These are phyloP conservation scores for Ctenopoma multispine DNA, from an alignment of 2,797 vertebrate species.

Conservation along the genomic window DNA sequence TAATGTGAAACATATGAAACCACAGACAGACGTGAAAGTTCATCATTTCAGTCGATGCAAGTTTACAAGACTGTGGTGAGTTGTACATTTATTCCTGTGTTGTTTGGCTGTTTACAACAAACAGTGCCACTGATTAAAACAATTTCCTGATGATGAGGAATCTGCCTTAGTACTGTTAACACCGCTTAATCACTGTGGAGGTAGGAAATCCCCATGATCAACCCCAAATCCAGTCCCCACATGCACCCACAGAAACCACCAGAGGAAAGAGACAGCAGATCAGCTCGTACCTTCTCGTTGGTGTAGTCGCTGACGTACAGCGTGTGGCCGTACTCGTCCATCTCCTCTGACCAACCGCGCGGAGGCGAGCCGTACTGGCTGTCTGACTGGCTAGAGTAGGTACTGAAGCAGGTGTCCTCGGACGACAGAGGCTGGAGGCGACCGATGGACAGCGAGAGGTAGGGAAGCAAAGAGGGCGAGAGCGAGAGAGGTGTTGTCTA, in stretches of 20 bases:
- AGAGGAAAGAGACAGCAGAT: slow-evolving; percentile 18
- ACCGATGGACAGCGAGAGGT: slow-evolving; percentile 75
- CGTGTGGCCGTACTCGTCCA: slow-evolving; percentile 95
- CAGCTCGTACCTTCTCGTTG: slow-evolving; percentile 92
- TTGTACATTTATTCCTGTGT: neutral
- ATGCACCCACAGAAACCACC: slow-evolving; percentile 21
- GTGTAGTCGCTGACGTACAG: slow-evolving; percentile 96
- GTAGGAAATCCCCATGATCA: slow-evolving; percentile 12
- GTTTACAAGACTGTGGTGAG: neutral
- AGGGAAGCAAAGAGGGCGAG: slow-evolving; percentile 70
- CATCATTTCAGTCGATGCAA: neutral
- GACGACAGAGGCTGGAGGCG: slow-evolving; percentile 90
- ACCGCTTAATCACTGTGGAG: neutral
- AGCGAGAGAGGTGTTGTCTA: slow-evolving; percentile 79
- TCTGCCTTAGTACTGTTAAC: neutral
- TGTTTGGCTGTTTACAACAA: too few relatives aligned
- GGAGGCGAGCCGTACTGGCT: slow-evolving; percentile 95
- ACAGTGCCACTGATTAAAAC: neutral
- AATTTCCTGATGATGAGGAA: neutral
- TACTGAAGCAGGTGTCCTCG: slow-evolving; percentile 94
- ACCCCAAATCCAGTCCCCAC: slow-evolving; percentile 3
- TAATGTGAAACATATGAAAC: neutral
- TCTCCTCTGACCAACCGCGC: slow-evolving; percentile 96
- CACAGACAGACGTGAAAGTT: neutral
- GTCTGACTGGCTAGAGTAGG: slow-evolving; percentile 96